Percentiles rank a stretch among this genome's conserved stretches.
Conservation (phyloP, 2,113 vertebrate species). For the Boulengeromyrus knoepffleri region DNA sequence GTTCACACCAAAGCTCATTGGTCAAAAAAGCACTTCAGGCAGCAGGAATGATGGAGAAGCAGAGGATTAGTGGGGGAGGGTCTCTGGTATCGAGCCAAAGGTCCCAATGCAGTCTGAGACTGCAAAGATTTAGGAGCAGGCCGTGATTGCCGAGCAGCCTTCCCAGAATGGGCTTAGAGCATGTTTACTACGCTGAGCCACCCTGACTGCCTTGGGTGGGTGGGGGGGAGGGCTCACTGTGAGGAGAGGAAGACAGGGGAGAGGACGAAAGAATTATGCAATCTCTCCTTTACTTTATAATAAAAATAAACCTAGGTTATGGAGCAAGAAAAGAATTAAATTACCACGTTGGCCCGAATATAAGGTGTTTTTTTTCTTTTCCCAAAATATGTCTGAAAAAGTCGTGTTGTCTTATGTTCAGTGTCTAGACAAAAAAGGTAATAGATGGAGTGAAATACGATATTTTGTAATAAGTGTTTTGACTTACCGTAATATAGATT, state of each 20-base stretch:
- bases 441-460: too few relatives aligned
- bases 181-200: slow-evolving; percentile 47
- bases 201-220: slow-evolving; percentile 7
- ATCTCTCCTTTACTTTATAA: neutral
- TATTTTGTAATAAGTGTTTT: too few relatives aligned
- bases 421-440: too few relatives aligned
- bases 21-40: slow-evolving; percentile 55
- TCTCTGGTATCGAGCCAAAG: slow-evolving; percentile 63
- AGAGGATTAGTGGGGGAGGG: slow-evolving; percentile 60
- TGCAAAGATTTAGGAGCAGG: slow-evolving; percentile 72
- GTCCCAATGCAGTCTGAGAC: slow-evolving; percentile 70
- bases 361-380: too few relatives aligned
- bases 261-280: neutral
- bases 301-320: neutral
- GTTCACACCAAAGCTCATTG: slow-evolving; percentile 53
- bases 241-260: neutral
- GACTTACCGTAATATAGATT: too few relatives aligned
- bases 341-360: neutral
- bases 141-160: slow-evolving; percentile 80
- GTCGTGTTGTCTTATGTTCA: too few relatives aligned
- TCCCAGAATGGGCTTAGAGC: slow-evolving; percentile 62
- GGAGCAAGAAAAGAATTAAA: neutral
- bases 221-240: neutral
- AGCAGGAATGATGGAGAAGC: slow-evolving; percentile 21
- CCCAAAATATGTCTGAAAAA: too few relatives aligned